Base-by-base conservation (phyloP, 2,888 invertebrate genomes). In the Poecilobothrus nobilitatus region DNA sequence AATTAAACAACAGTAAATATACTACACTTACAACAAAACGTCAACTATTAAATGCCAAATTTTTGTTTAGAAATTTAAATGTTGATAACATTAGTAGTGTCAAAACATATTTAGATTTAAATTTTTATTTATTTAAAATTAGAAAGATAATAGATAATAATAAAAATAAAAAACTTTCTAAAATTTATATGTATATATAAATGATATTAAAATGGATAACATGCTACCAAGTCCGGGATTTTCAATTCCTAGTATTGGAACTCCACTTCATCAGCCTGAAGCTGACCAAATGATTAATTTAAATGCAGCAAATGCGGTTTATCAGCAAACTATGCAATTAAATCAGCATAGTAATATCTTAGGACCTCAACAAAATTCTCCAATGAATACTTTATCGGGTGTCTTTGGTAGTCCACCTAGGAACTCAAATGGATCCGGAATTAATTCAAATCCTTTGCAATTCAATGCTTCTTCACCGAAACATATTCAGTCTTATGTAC, bases 281-380 rank as follows among this genome's bases (percentile, higher is more conserved):
- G 93, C 94, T 78, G 95, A 95, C 80, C 94, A 94, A 79, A 90
- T 92, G 79, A 94, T 94, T 75, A 85, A 94, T 67, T 91, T 93
- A 66, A 91, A 91, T 85, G 91, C 92, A 0, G 84, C 93, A 66
- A 91, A 91, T 85, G 91, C 92, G 0, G 84, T 92, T 74, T 89
- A 89, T 74, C 91, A 91, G 76, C 92, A 91, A 74, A 87, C 88
- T 81, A 84, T 86, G 81, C 87, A 83, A 85, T 78, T 72, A 66
- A 34, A 37, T 65, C 65, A 34, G 15, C 65, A 65, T 9, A 8
- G 18, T 22, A 15, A 33, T 10, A 7, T 6, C 10, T 9, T 10
- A n/a, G 18, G 18, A 37, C 37, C 8, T 63, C 63, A 63, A 22
- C 10, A 37, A 10, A 65, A 21, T 65, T n/a, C 63, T 63, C n/a